These are phyloP conservation scores for Pomacea maculata DNA, from an alignment of 1,140 invertebrate genomes.

Conservation along the genomic window DNA sequence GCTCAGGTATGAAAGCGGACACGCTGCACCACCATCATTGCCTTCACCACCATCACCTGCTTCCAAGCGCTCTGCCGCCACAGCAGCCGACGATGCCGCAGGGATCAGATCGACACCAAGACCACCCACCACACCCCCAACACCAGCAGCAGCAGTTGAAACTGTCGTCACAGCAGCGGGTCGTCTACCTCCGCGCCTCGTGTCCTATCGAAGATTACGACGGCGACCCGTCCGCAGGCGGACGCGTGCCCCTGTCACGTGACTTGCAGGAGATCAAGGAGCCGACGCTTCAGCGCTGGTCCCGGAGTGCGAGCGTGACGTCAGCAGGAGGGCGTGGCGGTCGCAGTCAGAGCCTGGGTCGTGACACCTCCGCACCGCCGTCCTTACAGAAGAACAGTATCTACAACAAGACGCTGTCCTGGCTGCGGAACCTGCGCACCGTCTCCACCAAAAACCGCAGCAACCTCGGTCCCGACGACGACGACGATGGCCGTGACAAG, in stretches of 20 bases:
- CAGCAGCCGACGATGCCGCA: too few relatives aligned
- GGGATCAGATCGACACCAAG: background rate
- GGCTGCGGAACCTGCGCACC: slow-evolving; percentile 34
- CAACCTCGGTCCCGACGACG: background rate
- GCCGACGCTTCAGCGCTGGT: slow-evolving; percentile 6
- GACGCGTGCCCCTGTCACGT: background rate
- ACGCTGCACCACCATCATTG: slow-evolving; percentile 6
- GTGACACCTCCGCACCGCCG: background rate
- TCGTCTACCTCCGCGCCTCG: slow-evolving; percentile 13
- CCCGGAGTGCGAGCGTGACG: slow-evolving; percentile 11
- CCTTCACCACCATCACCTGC: slow-evolving; percentile 1
- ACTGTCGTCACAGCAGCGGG: background rate
- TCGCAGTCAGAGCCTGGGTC: slow-evolving; percentile 11
- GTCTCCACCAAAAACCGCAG: slow-evolving; percentile 28
- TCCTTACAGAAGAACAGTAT: slow-evolving; percentile 30
- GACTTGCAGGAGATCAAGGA: background rate
- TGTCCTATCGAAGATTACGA: slow-evolving; percentile 16
- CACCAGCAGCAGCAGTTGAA: too few relatives aligned
- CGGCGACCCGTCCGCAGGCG: background rate
- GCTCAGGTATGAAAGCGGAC: slow-evolving; percentile 22
- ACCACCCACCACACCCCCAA: background rate
- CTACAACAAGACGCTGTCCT: slow-evolving; percentile 40
- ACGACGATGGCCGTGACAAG: background rate
- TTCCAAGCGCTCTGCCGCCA: too few relatives aligned
- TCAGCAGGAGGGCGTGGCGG: background rate